phyloP scores from a whole-genome alignment of 1,140 invertebrate species.

The Oryzaephilus surinamensis region DNA sequence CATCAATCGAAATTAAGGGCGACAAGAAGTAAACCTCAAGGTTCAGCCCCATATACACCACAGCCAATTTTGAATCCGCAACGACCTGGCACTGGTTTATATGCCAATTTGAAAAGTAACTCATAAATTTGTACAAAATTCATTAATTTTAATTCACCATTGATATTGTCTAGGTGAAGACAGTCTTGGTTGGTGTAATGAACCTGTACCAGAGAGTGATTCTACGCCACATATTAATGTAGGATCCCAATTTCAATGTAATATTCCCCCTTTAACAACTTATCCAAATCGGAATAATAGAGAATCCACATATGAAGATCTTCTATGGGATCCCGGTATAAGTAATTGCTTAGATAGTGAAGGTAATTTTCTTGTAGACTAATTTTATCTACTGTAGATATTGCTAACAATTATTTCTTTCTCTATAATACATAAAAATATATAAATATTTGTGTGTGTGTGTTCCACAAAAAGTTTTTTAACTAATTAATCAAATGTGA shows the following conservation, averaged over 20 bases:
- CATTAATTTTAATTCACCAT: neutral
- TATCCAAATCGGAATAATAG: conserved; percentile 31
- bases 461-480: no score
- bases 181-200: conserved; percentile 23
- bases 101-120: conserved; percentile 36
- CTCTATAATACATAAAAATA: neutral
- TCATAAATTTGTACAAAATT: conserved; percentile 12
- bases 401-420: neutral
- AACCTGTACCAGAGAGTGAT: conserved; percentile 40
- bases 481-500: no score
- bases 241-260: conserved; percentile 79
- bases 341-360: conserved; percentile 60
- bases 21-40: conserved; percentile 36
- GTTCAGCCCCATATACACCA: conserved; percentile 69
- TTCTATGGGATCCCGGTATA: conserved; percentile 79
- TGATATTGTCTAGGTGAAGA: conserved; percentile 21
- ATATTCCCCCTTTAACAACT: conserved; percentile 40
- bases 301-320: conserved; percentile 50
- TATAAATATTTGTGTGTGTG: no score
- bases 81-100: conserved; percentile 74
- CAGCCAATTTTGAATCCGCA: conserved; percentile 86
- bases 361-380: conserved; percentile 41
- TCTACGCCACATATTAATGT: conserved; percentile 73
- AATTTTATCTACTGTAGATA: neutral
- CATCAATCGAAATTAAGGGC: conserved; percentile 46